Percentiles rank a stretch among this genome's conserved stretches.
These are phyloP conservation scores for Atrichornis clamosus DNA, from an alignment of 2,113 vertebrate genomes.

Conservation along the genomic window DNA sequence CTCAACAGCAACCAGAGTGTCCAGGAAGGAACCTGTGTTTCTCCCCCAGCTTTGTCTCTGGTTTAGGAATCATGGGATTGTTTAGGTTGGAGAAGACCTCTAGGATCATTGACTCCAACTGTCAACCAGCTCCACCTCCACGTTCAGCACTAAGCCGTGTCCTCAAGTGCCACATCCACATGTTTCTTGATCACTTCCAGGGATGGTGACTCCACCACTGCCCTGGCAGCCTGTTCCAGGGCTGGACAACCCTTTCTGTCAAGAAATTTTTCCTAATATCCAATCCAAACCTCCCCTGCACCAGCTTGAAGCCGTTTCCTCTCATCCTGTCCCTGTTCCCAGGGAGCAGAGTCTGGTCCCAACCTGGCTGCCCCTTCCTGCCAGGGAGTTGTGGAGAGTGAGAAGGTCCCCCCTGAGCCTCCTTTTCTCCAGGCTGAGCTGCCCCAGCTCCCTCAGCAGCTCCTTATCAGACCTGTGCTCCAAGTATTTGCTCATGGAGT, in stretches of 20 bases:
- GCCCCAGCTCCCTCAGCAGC: not conserved
- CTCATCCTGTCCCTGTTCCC: not conserved
- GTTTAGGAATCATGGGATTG: not conserved
- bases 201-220: not conserved
- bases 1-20: not conserved
- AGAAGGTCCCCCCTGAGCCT: not conserved
- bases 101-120: not conserved
- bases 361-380: not conserved
- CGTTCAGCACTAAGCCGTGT: not conserved
- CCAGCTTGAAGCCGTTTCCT: fast-evolving
- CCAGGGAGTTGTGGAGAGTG: not conserved
- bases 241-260: not conserved
- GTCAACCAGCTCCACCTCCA: not conserved
- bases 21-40: not conserved
- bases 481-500: not conserved
- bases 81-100: not conserved
- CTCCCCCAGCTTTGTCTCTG: not conserved
- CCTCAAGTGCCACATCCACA: not conserved
- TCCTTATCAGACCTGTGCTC: not conserved
- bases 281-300: not conserved
- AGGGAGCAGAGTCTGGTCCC: fast-evolving
- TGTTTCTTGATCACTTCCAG: not conserved
- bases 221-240: not conserved
- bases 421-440: not conserved
- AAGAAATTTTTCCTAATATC: not conserved